Conservation (phyloP, 2,888 invertebrate species). For the Camptogramma bilineatum region DNA sequence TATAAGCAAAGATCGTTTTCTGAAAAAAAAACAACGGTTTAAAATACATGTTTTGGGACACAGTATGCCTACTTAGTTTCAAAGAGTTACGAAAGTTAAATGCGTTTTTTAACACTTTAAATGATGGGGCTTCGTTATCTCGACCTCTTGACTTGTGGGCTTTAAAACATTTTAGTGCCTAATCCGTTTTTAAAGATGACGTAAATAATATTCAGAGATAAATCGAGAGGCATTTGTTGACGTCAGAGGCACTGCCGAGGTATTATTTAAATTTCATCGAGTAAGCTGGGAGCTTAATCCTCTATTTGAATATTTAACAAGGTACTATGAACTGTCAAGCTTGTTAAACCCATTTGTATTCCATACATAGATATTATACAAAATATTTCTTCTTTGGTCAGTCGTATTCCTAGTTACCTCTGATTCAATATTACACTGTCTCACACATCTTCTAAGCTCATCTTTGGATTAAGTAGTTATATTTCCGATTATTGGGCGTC, state of each 20-base stretch:
- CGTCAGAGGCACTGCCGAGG: slow-evolving; percentile 53
- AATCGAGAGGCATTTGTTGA: slow-evolving; percentile 61
- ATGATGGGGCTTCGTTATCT: slow-evolving; percentile 33
- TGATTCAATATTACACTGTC: neutral
- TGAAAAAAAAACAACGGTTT: neutral
- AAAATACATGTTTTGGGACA: neutral
- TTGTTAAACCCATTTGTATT: slow-evolving; percentile 8
- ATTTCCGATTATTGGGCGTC: neutral
- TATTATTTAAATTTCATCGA: slow-evolving; percentile 72
- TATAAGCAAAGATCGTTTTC: neutral
- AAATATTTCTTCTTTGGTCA: neutral
- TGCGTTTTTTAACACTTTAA: slow-evolving; percentile 29
- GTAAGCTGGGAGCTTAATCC: slow-evolving; percentile 62
- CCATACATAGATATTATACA: neutral
- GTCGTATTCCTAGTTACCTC: neutral
- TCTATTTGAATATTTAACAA: slow-evolving; percentile 54
- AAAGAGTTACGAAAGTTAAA: slow-evolving; percentile 20
- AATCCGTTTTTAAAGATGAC: slow-evolving; percentile 63
- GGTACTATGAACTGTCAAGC: slow-evolving; percentile 35
- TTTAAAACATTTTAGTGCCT: slow-evolving; percentile 52
- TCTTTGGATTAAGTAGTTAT: neutral
- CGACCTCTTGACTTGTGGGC: slow-evolving; percentile 42
- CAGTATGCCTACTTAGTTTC: neutral
- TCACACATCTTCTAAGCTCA: neutral
- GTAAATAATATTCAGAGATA: slow-evolving; percentile 66